phyloP scores from a whole-genome alignment of 2,113 vertebrate genomes.

The Chaetura pelagica region DNA sequence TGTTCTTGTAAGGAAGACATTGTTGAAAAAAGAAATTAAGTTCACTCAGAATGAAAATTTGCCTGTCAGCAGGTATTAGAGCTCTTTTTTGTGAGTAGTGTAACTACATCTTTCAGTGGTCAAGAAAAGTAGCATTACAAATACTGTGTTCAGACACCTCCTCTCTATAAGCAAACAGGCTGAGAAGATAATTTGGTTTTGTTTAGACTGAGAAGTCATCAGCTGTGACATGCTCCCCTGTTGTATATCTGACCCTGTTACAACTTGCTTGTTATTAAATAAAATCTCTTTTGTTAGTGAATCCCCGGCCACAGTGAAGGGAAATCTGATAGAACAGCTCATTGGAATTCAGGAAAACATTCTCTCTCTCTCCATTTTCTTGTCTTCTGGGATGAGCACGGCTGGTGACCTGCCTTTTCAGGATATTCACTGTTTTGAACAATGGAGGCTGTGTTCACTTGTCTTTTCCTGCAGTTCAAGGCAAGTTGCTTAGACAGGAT shows the following conservation, averaged over 20 bases:
- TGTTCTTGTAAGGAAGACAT: background rate
- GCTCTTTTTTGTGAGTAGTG: background rate
- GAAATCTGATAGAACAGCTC: background rate
- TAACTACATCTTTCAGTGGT: background rate
- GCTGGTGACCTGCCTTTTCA: background rate
- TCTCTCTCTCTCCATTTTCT: background rate
- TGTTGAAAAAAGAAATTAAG: background rate
- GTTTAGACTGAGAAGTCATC: conserved; percentile 46
- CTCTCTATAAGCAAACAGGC: background rate
- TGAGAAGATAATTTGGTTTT: conserved; percentile 33
- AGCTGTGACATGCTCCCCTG: conserved; percentile 10
- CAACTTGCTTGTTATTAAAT: conserved; percentile 18
- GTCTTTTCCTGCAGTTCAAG: background rate
- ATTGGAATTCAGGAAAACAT: conserved; percentile 2
- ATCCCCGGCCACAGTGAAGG: background rate
- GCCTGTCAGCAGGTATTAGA: background rate
- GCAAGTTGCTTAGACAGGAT: background rate
- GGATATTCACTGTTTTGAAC: background rate
- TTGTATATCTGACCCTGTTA: conserved; percentile 19
- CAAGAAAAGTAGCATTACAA: background rate
- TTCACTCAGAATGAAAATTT: background rate
- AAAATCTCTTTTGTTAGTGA: conserved; percentile 31
- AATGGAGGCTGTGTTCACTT: background rate
- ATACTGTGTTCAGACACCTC: background rate
- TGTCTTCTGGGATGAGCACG: background rate